Conservation (phyloP, 2,113 vertebrate species). For the Mohoua ochrocephala region DNA sequence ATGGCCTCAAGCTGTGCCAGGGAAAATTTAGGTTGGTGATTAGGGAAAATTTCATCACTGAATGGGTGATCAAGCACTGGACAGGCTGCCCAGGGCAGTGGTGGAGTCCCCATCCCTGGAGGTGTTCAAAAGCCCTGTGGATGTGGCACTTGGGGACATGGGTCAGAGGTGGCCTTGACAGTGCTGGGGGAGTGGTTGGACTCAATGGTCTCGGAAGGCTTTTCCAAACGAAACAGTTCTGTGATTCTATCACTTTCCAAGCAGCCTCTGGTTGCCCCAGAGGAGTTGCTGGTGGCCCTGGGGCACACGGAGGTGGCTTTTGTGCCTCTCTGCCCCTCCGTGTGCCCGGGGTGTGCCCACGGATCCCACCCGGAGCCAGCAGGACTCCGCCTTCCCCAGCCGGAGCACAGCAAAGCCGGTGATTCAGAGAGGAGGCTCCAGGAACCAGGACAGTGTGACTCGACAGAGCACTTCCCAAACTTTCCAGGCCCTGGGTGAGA, state of each 20-base stretch:
- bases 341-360: fast-evolving
- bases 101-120: not conserved
- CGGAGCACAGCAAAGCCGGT: not conserved
- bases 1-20: fast-evolving
- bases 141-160: fast-evolving
- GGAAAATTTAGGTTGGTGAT: not conserved
- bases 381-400: not conserved
- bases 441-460: not conserved
- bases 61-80: not conserved
- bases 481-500: not conserved
- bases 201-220: not conserved
- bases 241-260: fast-evolving
- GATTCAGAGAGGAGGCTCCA: not conserved
- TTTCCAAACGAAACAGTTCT: not conserved
- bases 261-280: not conserved
- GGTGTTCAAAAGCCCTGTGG: not conserved
- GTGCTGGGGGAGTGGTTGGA: not conserved
- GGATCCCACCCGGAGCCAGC: fast-evolving
- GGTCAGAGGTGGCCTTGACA: not conserved
- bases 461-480: not conserved
- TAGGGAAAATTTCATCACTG: not conserved
- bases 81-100: not conserved
- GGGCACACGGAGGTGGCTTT: fast-evolving
- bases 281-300: not conserved
- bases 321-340: fast-evolving